Evolutionary conservation across 2,113 vertebrate genomes (phyloP).

Genomic region (Fregetta grallaria): DNA sequence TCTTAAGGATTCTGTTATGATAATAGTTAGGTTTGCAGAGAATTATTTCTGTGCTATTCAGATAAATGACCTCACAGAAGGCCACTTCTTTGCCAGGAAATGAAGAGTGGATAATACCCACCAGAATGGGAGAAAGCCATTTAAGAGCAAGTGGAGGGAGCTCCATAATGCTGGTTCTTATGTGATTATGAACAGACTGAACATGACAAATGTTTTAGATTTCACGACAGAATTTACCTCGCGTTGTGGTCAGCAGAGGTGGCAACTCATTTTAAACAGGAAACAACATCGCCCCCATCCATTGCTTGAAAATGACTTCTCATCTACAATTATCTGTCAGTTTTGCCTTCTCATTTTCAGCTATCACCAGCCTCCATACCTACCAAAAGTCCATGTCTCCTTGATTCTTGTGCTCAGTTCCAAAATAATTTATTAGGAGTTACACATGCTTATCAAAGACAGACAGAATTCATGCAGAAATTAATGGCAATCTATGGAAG

Average conservation of each 20-base stretch:
- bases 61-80: conserved; percentile 32
- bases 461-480: conserved; percentile 24
- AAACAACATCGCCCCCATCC: not conserved
- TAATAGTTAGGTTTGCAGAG: conserved; percentile 27
- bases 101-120: not conserved
- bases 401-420: not conserved
- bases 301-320: conserved; percentile 25
- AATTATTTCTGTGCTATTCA: not conserved
- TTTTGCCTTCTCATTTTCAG: conserved; percentile 28
- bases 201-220: not conserved
- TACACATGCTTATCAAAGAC: conserved; percentile 38
- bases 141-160: conserved; percentile 28
- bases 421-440: conserved; percentile 29
- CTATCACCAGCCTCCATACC: conserved; percentile 1
- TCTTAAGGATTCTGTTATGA: conserved; percentile 39
- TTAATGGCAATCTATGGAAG: not conserved
- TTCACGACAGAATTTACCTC: conserved; percentile 15
- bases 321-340: conserved; percentile 31
- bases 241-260: not conserved
- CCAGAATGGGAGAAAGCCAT: not conserved
- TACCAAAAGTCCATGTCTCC: not conserved
- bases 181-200: conserved; percentile 38
- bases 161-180: not conserved
- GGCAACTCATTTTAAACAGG: conserved; percentile 21
- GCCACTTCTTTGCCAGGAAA: conserved; percentile 25